A percentile compares a stretch with the other conserved stretches of the same genome.
Evolutionary conservation across 64 coral and sea anemone species (phyloP).

Genomic region (Orbicella faveolata): DNA sequence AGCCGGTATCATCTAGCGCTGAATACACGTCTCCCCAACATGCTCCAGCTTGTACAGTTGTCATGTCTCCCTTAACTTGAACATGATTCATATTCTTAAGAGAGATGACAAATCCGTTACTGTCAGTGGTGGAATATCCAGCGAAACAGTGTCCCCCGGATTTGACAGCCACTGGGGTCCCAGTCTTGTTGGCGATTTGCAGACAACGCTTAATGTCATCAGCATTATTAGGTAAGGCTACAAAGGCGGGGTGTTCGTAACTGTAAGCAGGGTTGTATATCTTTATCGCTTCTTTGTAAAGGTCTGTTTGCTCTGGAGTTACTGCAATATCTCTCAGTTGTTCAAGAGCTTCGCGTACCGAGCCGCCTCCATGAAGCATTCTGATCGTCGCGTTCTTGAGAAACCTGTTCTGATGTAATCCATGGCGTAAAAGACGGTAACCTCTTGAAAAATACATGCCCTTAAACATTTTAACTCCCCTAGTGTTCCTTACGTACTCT

Average conservation of each 20-base stretch:
- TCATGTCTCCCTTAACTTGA: conserved; percentile 12
- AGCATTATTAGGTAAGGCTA: conserved; percentile 67
- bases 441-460: conserved; percentile 34
- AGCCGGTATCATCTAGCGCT: conserved; percentile 49
- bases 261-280: conserved; percentile 78
- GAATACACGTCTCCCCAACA: conserved; percentile 83
- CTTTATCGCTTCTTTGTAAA: conserved; percentile 68
- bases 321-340: conserved; percentile 74
- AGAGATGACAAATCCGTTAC: conserved; percentile 79
- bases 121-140: conserved; percentile 82
- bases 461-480: neutral
- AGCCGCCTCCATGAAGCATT: conserved; percentile 3
- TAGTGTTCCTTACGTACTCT: neutral
- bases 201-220: conserved; percentile 83
- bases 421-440: conserved; percentile 42
- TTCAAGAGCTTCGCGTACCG: conserved; percentile 40
- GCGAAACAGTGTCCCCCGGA: conserved; percentile 87
- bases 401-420: neutral
- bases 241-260: conserved; percentile 82
- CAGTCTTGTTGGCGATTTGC: conserved; percentile 34
- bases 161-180: conserved; percentile 67
- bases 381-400: neutral
- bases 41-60: conserved; percentile 68
- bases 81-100: conserved; percentile 75
- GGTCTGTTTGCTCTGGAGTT: conserved; percentile 59